Evolutionary conservation across 1,140 invertebrate species (phyloP).

Genomic region (Ctenoplectra terminalis): DNA sequence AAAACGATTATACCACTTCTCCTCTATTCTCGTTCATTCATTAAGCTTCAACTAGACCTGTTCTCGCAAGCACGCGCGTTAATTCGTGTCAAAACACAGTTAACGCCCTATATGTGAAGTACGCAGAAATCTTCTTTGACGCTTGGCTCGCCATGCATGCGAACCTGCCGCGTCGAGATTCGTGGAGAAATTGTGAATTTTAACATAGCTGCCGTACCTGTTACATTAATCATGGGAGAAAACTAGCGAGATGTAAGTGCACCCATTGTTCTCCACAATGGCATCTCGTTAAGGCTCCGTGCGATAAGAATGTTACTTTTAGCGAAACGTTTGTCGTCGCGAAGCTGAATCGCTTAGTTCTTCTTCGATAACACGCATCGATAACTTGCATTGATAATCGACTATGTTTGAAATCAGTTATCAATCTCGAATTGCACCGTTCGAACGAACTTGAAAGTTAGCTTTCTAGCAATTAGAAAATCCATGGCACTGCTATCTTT

Average conservation of each 20-base stretch:
- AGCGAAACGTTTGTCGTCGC: not conserved
- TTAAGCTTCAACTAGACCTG: slow-evolving; percentile 29
- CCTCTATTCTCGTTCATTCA: not conserved
- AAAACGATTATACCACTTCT: not conserved
- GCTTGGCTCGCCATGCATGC: slow-evolving; percentile 77
- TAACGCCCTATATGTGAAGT: slow-evolving; percentile 81
- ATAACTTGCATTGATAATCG: not conserved
- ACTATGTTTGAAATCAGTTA: not conserved
- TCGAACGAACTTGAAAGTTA: not conserved
- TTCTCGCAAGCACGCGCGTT: slow-evolving; percentile 41
- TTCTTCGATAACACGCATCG: no score
- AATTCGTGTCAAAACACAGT: slow-evolving; percentile 76
- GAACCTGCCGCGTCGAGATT: slow-evolving; percentile 45
- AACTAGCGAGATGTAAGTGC: slow-evolving; percentile 64
- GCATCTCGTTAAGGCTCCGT: slow-evolving; percentile 24
- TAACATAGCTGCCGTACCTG: slow-evolving; percentile 25
- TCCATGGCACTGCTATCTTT: no score
- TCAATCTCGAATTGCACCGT: not conserved
- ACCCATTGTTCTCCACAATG: slow-evolving; percentile 50
- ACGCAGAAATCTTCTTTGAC: slow-evolving; percentile 77
- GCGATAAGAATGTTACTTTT: slow-evolving; percentile 22
- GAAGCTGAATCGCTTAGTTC: not conserved
- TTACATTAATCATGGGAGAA: slow-evolving; percentile 74
- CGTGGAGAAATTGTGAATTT: slow-evolving; percentile 65
- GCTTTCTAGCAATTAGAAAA: slow-evolving; percentile 7